Percentiles rank a stretch among this genome's conserved stretches.
These are phyloP conservation scores for Eupelmus urozonus DNA, from an alignment of 2,888 invertebrate species.

Conservation along the genomic window DNA sequence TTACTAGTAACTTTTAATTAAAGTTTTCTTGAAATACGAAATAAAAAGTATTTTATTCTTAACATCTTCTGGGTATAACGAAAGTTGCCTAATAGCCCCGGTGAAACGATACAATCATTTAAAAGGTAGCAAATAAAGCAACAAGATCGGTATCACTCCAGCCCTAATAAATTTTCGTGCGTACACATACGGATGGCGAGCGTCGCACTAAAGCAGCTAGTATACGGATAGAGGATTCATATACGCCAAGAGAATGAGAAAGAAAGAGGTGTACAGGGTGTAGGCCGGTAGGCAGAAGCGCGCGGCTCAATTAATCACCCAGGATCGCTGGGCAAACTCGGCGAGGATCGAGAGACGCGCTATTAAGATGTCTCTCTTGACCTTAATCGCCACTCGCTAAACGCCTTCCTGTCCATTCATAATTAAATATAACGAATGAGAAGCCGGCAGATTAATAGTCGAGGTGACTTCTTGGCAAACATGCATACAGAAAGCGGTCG, in stretches of 20 bases:
- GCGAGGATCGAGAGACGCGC: constrained; percentile 12
- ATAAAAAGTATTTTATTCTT: too few relatives aligned
- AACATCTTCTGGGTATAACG: too few relatives aligned
- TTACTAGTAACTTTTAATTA: too few relatives aligned
- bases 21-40: too few relatives aligned
- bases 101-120: too few relatives aligned
- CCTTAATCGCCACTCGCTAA: constrained; percentile 27
- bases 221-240: constrained; percentile 27
- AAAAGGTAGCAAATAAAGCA: too few relatives aligned
- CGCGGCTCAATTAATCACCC: constrained; percentile 36
- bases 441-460: constrained; percentile 26
- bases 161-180: neutral
- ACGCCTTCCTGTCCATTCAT: constrained; percentile 15
- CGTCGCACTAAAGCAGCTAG: neutral
- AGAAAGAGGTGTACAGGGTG: neutral
- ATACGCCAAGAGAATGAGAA: neutral
- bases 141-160: too few relatives aligned
- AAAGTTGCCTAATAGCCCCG: too few relatives aligned
- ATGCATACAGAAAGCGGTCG: too few relatives aligned
- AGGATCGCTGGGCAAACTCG: constrained; percentile 37
- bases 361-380: constrained; percentile 39
- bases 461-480: too few relatives aligned
- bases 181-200: neutral
- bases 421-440: constrained; percentile 35
- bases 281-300: neutral